Evolutionary conservation across 2,797 vertebrate species (phyloP), one percentile per base, ranked within the genome.

Genomic region (Calcarius lapponicus): DNA sequence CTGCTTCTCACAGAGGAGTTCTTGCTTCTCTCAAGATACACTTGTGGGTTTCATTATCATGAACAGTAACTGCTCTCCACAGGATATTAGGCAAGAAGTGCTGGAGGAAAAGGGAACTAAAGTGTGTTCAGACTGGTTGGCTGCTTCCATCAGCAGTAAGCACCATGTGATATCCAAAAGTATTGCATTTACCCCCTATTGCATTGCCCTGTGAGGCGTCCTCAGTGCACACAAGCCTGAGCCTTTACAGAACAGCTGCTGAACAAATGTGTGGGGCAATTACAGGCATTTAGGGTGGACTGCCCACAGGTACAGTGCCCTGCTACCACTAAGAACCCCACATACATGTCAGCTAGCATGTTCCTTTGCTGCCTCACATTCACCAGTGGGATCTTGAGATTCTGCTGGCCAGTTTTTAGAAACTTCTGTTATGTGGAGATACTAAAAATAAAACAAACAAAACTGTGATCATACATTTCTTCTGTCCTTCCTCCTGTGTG

Each of bases 21-120:
- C 31, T 73, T 83, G 60, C 80, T 40, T 73, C 81, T 85, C 53
- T 32, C 53, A 51, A 66, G 53, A 85, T 22, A 85, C 32, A 31
- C 65, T 86, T 71, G 73, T 61, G 91, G 93, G 56, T 80, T 88
- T 79, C 42, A 80, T 72, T 93, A 88, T 80, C 84, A 78, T 60
- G 88, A 75, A 70, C 82, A 80, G 71, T 28, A 88, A 95, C 51
- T 85, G 80, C 36, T 89, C 20, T 92, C 75, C 65, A 76, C 94
- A 97, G 96, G 96, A 95, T 97, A 95, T 97, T 98, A 96, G 82
- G 97, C 90, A 98, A 98, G 95, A 97, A 97, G 76, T 51, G 45
- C n/a, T 74, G 31, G 70, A 54, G 53, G 51, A 88, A 94, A 96
- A 62, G 83, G 97, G 98, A 98, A 96, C 95, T 91, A 87, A 93